A percentile compares a stretch with the other conserved stretches of the same genome.
Conservation (phyloP, 2,888 invertebrate genomes). For the Trissonchulus sp. region DNA sequence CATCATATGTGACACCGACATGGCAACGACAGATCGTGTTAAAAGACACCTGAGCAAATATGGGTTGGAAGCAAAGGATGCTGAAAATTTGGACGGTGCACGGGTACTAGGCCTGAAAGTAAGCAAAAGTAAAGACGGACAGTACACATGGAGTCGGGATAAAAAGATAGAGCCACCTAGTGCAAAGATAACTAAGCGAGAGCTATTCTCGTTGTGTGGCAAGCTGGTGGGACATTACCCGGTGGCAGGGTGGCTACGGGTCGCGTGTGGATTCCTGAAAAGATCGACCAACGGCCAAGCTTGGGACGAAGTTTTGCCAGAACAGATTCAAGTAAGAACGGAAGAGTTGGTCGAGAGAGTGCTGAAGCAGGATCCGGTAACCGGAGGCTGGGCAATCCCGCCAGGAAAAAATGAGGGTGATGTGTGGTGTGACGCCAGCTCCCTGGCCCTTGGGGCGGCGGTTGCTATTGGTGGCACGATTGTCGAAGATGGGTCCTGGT, state of each 20-base stretch:
- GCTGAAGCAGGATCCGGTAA: slow-evolving; percentile 2
- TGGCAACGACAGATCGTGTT: background rate
- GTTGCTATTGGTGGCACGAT: background rate
- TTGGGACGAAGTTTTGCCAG: no score
- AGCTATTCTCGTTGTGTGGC: background rate
- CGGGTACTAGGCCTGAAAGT: no score
- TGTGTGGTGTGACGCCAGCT: slow-evolving; percentile 7
- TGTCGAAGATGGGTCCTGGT: background rate
- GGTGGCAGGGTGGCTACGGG: no score
- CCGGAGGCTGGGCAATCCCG: background rate
- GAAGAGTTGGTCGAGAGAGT: no score
- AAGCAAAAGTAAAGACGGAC: no score
- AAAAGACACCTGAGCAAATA: background rate
- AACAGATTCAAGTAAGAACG: background rate
- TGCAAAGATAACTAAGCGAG: background rate
- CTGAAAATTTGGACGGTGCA: no score
- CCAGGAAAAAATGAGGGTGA: background rate
- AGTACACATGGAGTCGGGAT: slow-evolving; percentile 5
- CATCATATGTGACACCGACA: background rate
- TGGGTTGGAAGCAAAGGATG: no score
- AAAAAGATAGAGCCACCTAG: background rate
- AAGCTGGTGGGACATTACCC: no score
- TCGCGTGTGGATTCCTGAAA: no score
- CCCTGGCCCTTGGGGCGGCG: background rate
- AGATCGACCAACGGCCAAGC: no score